phyloP scores from a whole-genome alignment of 2,888 invertebrate species.

The Ypsolopha sequella region DNA sequence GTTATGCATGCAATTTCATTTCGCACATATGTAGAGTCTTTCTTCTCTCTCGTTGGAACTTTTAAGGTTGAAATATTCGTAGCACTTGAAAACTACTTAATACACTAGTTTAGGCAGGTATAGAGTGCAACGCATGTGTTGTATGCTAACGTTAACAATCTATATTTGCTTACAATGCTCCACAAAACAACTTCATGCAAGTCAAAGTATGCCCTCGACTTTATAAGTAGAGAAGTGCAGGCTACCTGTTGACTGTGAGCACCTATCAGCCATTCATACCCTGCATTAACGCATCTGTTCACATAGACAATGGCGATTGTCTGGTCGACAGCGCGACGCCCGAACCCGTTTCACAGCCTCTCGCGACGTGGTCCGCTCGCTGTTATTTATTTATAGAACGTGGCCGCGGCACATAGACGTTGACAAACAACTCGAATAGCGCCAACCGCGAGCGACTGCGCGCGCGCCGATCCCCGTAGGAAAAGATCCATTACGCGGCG shows the following conservation, averaged over 20 bases:
- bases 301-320: constrained; percentile 38
- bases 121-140: neutral
- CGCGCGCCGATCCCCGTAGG: constrained; percentile 19
- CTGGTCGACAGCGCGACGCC: constrained; percentile 9
- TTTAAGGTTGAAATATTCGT: too few relatives aligned
- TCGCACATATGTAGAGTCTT: too few relatives aligned
- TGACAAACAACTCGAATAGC: constrained; percentile 52
- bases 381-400: constrained; percentile 50
- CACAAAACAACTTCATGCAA: too few relatives aligned
- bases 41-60: too few relatives aligned
- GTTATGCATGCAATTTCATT: too few relatives aligned
- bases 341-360: neutral
- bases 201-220: neutral
- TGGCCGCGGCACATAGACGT: constrained; percentile 37
- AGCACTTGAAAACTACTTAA: too few relatives aligned
- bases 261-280: neutral
- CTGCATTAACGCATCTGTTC: constrained; percentile 10
- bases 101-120: too few relatives aligned
- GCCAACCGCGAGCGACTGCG: constrained; percentile 5
- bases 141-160: neutral
- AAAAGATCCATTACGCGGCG: constrained; percentile 30
- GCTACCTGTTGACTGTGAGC: neutral
- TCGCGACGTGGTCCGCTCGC: constrained; percentile 25
- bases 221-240: neutral
- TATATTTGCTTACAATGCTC: neutral